phyloP scores from a whole-genome alignment of 2,888 invertebrate species.

The Macaria liturata region DNA sequence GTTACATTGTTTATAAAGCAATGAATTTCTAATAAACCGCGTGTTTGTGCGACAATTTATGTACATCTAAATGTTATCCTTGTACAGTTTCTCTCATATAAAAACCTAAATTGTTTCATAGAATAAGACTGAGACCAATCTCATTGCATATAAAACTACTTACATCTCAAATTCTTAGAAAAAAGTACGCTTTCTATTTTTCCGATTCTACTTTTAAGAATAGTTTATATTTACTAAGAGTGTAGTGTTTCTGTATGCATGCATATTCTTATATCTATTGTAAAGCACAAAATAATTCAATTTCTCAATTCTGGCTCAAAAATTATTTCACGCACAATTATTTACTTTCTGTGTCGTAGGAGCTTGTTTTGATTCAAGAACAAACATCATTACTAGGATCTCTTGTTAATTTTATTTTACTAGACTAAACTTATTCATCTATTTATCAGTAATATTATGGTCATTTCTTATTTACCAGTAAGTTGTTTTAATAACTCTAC shows the following conservation, averaged over 20 bases:
- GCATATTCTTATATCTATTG: conserved; percentile 5
- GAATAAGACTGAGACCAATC: conserved; percentile 72
- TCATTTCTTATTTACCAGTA: too few relatives aligned
- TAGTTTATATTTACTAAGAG: conserved; percentile 6
- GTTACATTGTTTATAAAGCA: conserved; percentile 18
- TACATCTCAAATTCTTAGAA: conserved; percentile 9
- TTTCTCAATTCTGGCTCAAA: too few relatives aligned
- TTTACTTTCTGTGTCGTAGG: too few relatives aligned
- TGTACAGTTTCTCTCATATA: conserved; percentile 13
- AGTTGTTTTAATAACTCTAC: too few relatives aligned
- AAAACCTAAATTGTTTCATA: conserved; percentile 40
- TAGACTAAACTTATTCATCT: too few relatives aligned
- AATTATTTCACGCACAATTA: too few relatives aligned
- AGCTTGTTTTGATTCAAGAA: too few relatives aligned
- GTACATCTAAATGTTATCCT: conserved; percentile 17
- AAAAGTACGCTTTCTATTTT: conserved; percentile 13
- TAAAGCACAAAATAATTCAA: conserved; percentile 13
- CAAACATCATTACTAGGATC: too few relatives aligned
- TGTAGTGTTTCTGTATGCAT: conserved; percentile 22
- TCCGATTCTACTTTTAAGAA: conserved; percentile 20
- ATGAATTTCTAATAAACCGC: neutral
- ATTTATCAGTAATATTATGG: too few relatives aligned
- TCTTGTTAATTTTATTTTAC: too few relatives aligned
- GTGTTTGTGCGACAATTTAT: conserved; percentile 9
- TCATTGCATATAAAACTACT: conserved; percentile 14